Conservation (phyloP, 2,113 vertebrate genomes). For the Catharus fuscescens region DNA sequence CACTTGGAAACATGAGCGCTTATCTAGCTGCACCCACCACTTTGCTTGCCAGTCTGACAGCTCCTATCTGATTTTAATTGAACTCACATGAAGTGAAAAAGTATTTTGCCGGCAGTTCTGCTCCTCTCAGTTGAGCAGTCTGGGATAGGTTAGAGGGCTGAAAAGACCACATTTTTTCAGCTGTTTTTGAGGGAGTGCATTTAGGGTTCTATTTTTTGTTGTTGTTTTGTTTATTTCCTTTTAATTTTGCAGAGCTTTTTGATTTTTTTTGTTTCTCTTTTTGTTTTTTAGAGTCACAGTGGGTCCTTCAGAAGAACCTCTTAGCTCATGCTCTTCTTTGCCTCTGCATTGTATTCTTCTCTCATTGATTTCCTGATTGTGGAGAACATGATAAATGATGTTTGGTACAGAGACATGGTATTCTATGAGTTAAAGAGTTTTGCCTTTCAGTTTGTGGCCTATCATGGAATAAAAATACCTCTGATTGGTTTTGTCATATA, state of each 20-base stretch:
- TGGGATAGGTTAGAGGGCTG: not conserved
- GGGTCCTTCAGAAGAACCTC: not conserved
- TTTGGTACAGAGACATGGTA: not conserved
- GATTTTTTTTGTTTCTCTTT: not conserved
- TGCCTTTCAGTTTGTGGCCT: not conserved
- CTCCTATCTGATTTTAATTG: not conserved
- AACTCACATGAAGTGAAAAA: not conserved
- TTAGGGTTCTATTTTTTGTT: not conserved
- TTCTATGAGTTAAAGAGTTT: not conserved
- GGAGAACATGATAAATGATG: not conserved
- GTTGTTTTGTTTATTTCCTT: not conserved
- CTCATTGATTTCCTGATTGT: not conserved
- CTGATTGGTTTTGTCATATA: not conserved
- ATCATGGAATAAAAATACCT: not conserved
- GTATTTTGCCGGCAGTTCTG: not conserved
- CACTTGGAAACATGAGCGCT: not conserved
- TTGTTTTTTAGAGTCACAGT: not conserved
- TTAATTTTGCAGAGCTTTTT: not conserved
- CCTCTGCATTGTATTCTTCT: not conserved
- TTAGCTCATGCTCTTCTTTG: not conserved
- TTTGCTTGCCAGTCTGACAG: not conserved
- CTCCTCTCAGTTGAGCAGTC: not conserved
- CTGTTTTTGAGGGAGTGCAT: fast-evolving
- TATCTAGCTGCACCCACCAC: not conserved
- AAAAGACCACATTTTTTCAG: not conserved